Evolutionary conservation across 2,888 invertebrate species (phyloP).

Genomic region (Phyllotreta cruciferae): DNA sequence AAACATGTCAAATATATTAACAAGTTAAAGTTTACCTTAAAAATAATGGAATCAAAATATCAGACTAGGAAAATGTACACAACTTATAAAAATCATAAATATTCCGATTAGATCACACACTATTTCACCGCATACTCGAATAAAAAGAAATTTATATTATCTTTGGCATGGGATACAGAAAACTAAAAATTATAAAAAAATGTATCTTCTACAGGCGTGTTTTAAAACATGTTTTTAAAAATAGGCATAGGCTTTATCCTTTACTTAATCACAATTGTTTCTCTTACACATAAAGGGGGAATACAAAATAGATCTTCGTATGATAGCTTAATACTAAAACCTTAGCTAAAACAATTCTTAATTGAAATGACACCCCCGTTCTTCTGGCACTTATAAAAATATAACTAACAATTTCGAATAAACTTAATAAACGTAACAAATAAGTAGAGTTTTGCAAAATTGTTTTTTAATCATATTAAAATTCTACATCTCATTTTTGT

Average conservation of each 20-base stretch:
- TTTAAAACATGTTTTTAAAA: conserved; percentile 25
- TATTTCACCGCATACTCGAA: conserved; percentile 33
- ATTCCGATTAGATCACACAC: conserved; percentile 44
- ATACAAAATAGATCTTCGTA: conserved; percentile 14
- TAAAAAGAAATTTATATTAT: conserved; percentile 42
- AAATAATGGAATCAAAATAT: conserved; percentile 48
- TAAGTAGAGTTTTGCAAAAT: conserved; percentile 11
- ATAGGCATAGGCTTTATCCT: conserved; percentile 17
- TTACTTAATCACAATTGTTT: conserved; percentile 26
- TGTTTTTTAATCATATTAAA: too few species aligned
- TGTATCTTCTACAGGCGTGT: conserved; percentile 14
- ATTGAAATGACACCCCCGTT: conserved; percentile 14
- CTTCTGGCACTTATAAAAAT: conserved; percentile 30
- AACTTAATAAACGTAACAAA: conserved; percentile 9
- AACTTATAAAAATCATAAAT: conserved; percentile 39
- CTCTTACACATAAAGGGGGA: conserved; percentile 18
- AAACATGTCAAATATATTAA: conserved; percentile 39
- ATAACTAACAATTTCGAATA: conserved; percentile 24
- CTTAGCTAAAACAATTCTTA: conserved; percentile 4
- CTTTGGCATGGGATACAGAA: conserved; percentile 46
- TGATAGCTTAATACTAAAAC: conserved; percentile 14
- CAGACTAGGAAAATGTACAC: conserved; percentile 49
- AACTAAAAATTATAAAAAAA: conserved; percentile 25
- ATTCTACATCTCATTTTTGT: too few species aligned
- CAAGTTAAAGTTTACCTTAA: conserved; percentile 46